Evolutionary conservation across 2,113 vertebrate species (phyloP).

Genomic region (Theristicus caerulescens): DNA sequence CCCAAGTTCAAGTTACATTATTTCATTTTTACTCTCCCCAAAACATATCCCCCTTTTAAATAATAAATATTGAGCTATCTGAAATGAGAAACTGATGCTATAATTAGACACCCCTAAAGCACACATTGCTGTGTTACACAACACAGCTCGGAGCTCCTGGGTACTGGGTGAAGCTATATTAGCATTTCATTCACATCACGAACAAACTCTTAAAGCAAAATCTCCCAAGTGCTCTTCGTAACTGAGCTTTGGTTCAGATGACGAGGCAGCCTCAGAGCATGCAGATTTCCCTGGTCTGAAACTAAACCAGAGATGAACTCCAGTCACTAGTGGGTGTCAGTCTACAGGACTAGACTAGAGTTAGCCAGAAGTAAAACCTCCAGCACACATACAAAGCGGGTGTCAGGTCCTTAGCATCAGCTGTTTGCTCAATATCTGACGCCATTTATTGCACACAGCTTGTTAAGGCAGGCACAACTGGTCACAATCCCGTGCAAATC

Average conservation of each 20-base stretch:
- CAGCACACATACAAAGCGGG: not conserved
- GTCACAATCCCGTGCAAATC: not conserved
- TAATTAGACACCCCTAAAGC: not conserved
- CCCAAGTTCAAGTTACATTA: not conserved
- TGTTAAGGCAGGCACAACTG: not conserved
- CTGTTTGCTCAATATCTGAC: not conserved
- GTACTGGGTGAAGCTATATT: not conserved
- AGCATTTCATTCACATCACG: not conserved
- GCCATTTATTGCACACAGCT: not conserved
- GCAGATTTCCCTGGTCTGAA: not conserved
- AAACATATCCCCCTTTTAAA: not conserved
- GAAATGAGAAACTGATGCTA: not conserved
- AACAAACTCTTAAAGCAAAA: not conserved
- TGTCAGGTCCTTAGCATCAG: not conserved
- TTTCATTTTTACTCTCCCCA: not conserved
- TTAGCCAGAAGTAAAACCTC: not conserved
- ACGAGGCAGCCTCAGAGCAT: accelerated
- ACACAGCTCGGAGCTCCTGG: not conserved
- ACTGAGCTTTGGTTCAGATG: not conserved
- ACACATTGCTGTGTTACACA: not conserved
- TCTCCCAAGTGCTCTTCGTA: not conserved
- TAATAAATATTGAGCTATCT: not conserved
- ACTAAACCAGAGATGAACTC: not conserved
- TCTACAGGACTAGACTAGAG: not conserved
- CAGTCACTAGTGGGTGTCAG: not conserved